A percentile compares a stretch with the other conserved stretches of the same genome.
These are phyloP conservation scores for Dendrolimus kikuchii DNA, from an alignment of 1,140 invertebrate genomes.

Conservation along the genomic window DNA sequence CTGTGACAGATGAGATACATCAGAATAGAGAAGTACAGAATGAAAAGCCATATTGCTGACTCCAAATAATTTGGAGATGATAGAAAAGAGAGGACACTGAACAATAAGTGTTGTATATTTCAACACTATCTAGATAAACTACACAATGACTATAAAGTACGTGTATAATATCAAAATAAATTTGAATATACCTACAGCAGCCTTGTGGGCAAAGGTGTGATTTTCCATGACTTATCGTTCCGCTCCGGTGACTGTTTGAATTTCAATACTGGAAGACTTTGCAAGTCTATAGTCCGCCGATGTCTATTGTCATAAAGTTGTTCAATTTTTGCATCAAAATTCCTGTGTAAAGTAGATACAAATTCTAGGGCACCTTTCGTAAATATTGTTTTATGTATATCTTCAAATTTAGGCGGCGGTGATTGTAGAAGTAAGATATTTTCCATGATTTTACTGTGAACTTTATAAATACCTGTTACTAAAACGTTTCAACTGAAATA, in stretches of 20 bases:
- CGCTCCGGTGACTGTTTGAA: conserved; percentile 48
- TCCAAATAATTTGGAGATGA: no score
- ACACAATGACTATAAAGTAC: no score
- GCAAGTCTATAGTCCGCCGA: conserved; percentile 37
- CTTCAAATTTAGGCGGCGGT: conserved; percentile 64
- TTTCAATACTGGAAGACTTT: conserved; percentile 30
- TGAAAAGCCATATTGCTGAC: no score
- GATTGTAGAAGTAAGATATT: conserved; percentile 56
- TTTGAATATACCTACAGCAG: conserved; percentile 47
- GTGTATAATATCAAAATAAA: no score
- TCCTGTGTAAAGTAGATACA: conserved; percentile 51
- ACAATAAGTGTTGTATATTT: no score
- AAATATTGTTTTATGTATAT: conserved; percentile 64
- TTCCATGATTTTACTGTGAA: conserved; percentile 26
- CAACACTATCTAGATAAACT: no score
- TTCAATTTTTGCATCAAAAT: conserved; percentile 65
- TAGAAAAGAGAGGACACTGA: no score
- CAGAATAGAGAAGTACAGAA: no score
- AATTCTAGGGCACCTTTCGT: conserved; percentile 56
- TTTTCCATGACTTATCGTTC: conserved; percentile 68
- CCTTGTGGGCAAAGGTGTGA: conserved; percentile 68
- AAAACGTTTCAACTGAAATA: background rate
- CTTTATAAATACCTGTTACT: conserved; percentile 5
- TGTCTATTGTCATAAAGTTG: conserved; percentile 54
- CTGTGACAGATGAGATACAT: no score